Conservation (phyloP, 2,113 vertebrate species). For the Guaruba guarouba region DNA sequence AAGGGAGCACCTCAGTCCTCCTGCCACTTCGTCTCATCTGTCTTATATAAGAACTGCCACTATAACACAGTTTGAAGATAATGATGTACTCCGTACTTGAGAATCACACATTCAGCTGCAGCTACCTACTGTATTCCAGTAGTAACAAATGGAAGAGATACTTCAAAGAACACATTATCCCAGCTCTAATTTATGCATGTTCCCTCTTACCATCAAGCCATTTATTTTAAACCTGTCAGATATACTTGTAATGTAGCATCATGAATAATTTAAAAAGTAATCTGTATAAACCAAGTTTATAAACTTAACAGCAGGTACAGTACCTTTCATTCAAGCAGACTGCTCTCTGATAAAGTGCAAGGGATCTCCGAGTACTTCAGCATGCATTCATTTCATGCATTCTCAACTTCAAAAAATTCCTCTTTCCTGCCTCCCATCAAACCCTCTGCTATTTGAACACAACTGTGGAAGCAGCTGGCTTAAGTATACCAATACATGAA, state of each 20-base stretch:
- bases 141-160: constrained; percentile 57
- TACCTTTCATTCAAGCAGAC: constrained; percentile 52
- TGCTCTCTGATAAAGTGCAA: constrained; percentile 41
- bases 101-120: constrained; percentile 37
- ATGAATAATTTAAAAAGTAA: constrained; percentile 62
- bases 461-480: neutral
- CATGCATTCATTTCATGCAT: constrained; percentile 7
- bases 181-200: constrained; percentile 59
- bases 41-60: neutral
- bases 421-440: neutral
- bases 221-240: constrained; percentile 62
- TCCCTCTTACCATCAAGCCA: constrained; percentile 55
- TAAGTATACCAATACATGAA: neutral
- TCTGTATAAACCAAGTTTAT: constrained; percentile 59
- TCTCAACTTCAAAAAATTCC: neutral
- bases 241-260: constrained; percentile 50
- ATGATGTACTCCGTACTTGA: constrained; percentile 1
- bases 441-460: neutral
- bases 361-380: constrained; percentile 26
- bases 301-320: constrained; percentile 58
- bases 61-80: neutral
- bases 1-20: neutral
- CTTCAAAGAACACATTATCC: constrained; percentile 57
- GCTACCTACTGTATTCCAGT: constrained; percentile 41
- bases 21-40: neutral